phyloP scores from a whole-genome alignment of 2,888 invertebrate genomes.

The Myathropa florea region DNA sequence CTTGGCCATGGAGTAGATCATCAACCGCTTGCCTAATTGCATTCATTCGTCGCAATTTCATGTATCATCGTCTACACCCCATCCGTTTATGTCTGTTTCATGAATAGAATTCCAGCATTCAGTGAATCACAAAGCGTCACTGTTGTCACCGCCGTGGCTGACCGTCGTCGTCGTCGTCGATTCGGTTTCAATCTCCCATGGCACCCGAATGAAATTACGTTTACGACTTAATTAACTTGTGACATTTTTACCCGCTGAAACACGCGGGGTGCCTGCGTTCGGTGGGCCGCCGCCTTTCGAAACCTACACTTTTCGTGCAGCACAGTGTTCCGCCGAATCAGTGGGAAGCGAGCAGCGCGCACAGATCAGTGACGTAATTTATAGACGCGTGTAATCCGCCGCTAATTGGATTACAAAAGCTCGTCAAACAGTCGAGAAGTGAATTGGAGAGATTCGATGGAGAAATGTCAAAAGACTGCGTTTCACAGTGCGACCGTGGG shows the following conservation, averaged over 20 bases:
- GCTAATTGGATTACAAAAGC: constrained; percentile 63
- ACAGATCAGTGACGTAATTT: constrained; percentile 38
- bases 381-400: constrained; percentile 48
- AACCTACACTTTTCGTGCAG: constrained; percentile 31
- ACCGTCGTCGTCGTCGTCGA: background rate
- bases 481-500: background rate
- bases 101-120: constrained; percentile 6
- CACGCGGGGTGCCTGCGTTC: background rate
- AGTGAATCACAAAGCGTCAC: constrained; percentile 11
- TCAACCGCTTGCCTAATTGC: background rate
- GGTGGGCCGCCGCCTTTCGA: background rate
- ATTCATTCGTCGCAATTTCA: constrained; percentile 6
- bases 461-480: constrained; percentile 37
- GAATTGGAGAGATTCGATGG: constrained; percentile 30
- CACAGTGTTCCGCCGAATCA: background rate
- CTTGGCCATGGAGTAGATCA: too few relatives aligned
- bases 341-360: background rate
- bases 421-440: constrained; percentile 33
- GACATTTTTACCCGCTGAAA: constrained; percentile 51
- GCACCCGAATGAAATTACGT: background rate
- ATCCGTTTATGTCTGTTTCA: background rate
- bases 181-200: background rate
- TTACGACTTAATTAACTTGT: constrained; percentile 55
- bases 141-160: background rate
- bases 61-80: background rate